Conservation (phyloP, 1,140 invertebrate species). For the Grapholita molesta region DNA sequence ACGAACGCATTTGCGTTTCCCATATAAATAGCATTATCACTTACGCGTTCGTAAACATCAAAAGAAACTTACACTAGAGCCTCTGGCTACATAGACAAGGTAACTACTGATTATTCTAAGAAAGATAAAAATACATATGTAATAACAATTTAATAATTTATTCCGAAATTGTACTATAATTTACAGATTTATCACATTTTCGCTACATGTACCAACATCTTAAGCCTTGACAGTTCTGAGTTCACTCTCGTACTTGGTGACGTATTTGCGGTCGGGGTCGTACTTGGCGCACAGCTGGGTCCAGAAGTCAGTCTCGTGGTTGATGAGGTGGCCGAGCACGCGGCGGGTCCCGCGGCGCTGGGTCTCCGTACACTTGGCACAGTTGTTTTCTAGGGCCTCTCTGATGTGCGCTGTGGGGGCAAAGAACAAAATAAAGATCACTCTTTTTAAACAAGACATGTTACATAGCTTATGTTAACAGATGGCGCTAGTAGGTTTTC, state of each 20-base stretch:
- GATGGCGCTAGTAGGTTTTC: too few species aligned
- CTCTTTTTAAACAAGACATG: too few species aligned
- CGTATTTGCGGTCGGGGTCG: constrained; percentile 80
- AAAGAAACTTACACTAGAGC: too few species aligned
- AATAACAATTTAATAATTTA: background rate
- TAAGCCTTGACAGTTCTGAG: constrained; percentile 33
- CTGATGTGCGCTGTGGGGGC: constrained; percentile 68
- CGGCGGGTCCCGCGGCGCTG: constrained; percentile 78
- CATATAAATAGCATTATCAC: too few species aligned
- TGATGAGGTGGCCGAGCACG: constrained; percentile 77
- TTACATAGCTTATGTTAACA: too few species aligned
- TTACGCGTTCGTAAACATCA: too few species aligned
- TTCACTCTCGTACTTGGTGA: constrained; percentile 76
- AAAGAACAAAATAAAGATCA: background rate
- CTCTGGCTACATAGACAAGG: too few species aligned
- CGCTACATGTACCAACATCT: background rate
- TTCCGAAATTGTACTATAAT: background rate
- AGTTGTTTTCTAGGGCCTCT: constrained; percentile 82
- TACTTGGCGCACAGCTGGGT: constrained; percentile 79
- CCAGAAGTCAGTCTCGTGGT: constrained; percentile 81
- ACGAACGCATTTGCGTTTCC: too few species aligned
- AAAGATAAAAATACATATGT: background rate
- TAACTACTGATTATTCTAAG: too few species aligned
- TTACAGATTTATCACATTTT: background rate
- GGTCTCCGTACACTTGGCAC: constrained; percentile 80